Base-by-base conservation (phyloP, 2,113 vertebrate species). In the Solea senegalensis region DNA sequence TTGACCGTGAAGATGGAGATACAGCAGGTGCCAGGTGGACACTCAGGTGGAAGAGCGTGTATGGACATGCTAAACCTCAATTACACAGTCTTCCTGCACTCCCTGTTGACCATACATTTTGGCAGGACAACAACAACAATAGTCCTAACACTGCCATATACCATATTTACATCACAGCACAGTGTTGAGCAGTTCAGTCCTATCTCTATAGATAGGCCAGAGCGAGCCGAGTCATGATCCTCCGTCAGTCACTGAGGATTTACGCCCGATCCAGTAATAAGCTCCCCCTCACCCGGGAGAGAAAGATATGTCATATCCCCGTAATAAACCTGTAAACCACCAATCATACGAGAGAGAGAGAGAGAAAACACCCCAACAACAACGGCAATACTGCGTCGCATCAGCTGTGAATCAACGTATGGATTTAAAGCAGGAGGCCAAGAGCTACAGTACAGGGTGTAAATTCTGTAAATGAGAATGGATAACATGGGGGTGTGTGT, bases 391-490 rank as follows among this genome's bases (percentile, higher is more conserved):
- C 46, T 16, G 40, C 44, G 65, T 69, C 63, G 78, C 79, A 62
- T 85, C 65, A 73, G 78, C 56, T 66, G 73, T 72, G 77, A 88
- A 83, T 87, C 84, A 86, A 60, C 43, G 15, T 71, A 87, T 78
- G 66, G 72, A 86, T 83, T 88, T 80, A 72, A 77, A 88, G 77
- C 74, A 61, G 49, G 46, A 41, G 50, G 16, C 55, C 55, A 64
- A 49, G 71, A 77, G 81, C 76, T 46, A 41, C 14, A 21, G 41
- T 39, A 68, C 52, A 13, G 65, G 81, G 56, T 73, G 69, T 89
- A 87, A 86, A 91, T 87, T 83, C 49, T 63, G 51, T 50, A 66
- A 73, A 86, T 82, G 72, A 80, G 86, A 88, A 83, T 78, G 69
- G 60, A 83, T 72, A 63, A 84, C 74, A 28, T 40, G 45, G 15